A percentile compares a stretch with the other conserved stretches of the same genome.
These are phyloP conservation scores for Alethe diademata DNA, from an alignment of 2,113 vertebrate species.

Conservation along the genomic window DNA sequence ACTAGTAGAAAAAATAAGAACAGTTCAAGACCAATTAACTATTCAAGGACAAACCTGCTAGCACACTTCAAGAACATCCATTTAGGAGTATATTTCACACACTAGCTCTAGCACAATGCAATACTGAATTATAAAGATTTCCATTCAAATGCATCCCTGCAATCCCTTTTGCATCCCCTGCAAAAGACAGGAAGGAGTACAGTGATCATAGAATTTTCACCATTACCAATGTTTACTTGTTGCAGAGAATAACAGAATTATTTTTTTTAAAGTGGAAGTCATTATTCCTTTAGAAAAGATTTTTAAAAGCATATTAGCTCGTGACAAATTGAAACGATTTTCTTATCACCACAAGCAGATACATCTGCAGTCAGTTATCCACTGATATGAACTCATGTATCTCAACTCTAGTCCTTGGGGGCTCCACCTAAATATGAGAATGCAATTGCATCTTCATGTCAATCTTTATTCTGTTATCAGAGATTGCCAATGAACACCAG, in stretches of 20 bases:
- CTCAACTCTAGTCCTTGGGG: background rate
- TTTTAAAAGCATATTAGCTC: background rate
- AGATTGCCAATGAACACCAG: background rate
- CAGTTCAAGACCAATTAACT: background rate
- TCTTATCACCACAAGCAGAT: background rate
- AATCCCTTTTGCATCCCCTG: too few species aligned
- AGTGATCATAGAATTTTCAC: background rate
- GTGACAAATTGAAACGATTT: background rate
- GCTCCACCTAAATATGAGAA: background rate
- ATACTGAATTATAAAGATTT: background rate
- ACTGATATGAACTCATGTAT: background rate
- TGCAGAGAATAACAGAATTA: background rate
- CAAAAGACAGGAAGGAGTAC: background rate
- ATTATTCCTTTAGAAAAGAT: background rate
- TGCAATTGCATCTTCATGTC: background rate
- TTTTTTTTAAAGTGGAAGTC: background rate
- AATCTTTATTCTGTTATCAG: background rate
- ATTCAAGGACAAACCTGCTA: background rate
- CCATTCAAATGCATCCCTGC: background rate
- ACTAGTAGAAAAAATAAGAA: background rate
- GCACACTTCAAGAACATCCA: background rate
- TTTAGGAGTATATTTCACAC: background rate
- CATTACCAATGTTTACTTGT: background rate
- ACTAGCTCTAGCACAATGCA: background rate
- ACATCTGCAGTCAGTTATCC: background rate